Base-by-base conservation (phyloP, 2,797 vertebrate species). In the Channallabes apus region DNA sequence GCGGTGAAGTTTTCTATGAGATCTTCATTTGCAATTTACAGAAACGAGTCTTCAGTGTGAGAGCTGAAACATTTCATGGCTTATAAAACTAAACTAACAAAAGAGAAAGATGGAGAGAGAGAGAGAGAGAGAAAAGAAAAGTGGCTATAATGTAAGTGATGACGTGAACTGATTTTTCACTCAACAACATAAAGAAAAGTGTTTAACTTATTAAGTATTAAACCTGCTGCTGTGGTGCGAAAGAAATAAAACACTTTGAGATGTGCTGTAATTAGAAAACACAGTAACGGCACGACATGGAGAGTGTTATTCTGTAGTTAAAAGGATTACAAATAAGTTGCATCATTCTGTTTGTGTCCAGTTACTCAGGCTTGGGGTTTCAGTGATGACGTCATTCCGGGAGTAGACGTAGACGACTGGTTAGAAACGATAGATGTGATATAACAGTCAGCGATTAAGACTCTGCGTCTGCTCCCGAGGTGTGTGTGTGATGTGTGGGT, bases 191-290 rank as follows among this genome's bases (percentile, higher is more conserved):
- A 11, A 58, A 2, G 46, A 20, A 29, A 32, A 32, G 11, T 20
- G 56, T 24, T 54, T 18, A 3, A 27, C 4, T 75, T 20, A 73
- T 73, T 41, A 71, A 41, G 4, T 20, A 38, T 29, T 59, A 72
- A 41, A 11, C 3, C 12, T 20, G 6, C 24, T 2, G 67, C 46
- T 75, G 72, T 11, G n/a, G 46, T 56, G 2, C 29, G 54, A 75
- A 24, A 75, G 72, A 15, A 75, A 75, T 75, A 18, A 75, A 72
- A 72, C 38, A 46, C 38, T 69, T 65, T 68, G 22, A 46, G 38
- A 6, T n/a, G 38, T 46, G 38, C 69, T 72, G 69, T 12, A 24
- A 41, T 8, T 54, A 54, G 71, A 54, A 54, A 75, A 75, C 17
- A 75, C 12, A 3, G 3, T 17, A 29, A 27, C 6, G 2, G 5